Base-by-base conservation (phyloP, 2,888 invertebrate species). In the Druceiella hillmani region DNA sequence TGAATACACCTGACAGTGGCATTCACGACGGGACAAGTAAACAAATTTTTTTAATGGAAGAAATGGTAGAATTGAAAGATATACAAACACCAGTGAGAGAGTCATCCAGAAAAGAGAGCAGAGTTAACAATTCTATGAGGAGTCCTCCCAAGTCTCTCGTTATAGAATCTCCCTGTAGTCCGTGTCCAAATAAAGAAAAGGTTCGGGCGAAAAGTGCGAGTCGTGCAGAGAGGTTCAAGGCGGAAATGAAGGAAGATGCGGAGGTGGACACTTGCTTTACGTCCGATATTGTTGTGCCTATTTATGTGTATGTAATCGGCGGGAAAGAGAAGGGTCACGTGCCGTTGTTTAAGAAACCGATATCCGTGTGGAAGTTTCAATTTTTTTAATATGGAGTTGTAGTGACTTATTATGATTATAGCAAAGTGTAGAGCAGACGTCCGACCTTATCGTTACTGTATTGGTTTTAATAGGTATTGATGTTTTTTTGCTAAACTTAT, bases 301-400 rank as follows among this genome's bases (percentile, higher is more conserved):
- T 79, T 25, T 79, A 77, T 52, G 73, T 84, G 43, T 84, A 81
- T 53, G 57, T 90, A 38, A 75, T 87, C 41, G 89, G 89, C 1
- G 90, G 90, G 0, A 80, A 81, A 51, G 88, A 89, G 58, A 80
- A 83, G 32, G 82, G 84, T 9, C 84, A 86, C 50, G 78, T 82
- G 3, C 85, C 86, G 10, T 76, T 82, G 38, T 81, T 87, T 52
- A 81, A 83, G 54, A 70, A 82, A 51, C 87, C 87, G 6, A 75
- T 88, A 22, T 83, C 87, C 7, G 74, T 88, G 55, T 88, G 88
- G 88, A 81, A n/a, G n/a, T n/a, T n/a, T n/a, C n/a, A n/a, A n/a
- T n/a, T n/a, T n/a, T n/a, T n/a, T n/a, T n/a, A n/a, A n/a, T n/a
- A n/a, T n/a, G n/a, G n/a, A n/a, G n/a, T n/a, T n/a, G n/a, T n/a